Percentiles rank a stretch among this genome's conserved stretches.
These are phyloP conservation scores for Eremophila alpestris DNA, from an alignment of 2,797 vertebrate species.

Conservation along the genomic window DNA sequence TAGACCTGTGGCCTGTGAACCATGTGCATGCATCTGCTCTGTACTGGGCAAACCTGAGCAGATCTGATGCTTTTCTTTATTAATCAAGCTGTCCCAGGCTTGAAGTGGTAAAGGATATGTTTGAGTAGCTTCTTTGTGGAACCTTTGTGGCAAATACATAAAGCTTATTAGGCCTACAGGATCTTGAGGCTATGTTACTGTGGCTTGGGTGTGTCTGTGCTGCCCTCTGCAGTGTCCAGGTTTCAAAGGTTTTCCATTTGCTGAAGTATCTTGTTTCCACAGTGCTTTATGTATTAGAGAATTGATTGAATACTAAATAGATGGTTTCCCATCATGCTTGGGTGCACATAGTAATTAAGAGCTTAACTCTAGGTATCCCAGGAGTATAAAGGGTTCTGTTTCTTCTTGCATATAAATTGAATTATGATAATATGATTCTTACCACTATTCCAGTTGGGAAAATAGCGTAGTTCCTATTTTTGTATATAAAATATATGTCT, in stretches of 20 bases:
- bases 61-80: background rate
- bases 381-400: background rate
- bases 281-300: background rate
- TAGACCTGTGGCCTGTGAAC: background rate
- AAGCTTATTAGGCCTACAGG: background rate
- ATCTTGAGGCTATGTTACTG: background rate
- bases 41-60: background rate
- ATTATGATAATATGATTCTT: background rate
- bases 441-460: background rate
- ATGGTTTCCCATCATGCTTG: background rate
- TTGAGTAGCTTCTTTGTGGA: background rate
- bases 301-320: background rate
- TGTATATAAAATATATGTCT: background rate
- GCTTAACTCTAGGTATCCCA: background rate
- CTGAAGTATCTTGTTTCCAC: background rate
- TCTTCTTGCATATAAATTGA: background rate
- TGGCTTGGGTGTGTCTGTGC: background rate
- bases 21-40: rapidly evolving
- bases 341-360: background rate
- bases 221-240: background rate
- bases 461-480: background rate
- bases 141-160: background rate
- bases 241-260: background rate
- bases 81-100: background rate
- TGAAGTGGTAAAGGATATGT: background rate